Conservation (phyloP, 2,113 vertebrate genomes). For the Bucco capensis region DNA sequence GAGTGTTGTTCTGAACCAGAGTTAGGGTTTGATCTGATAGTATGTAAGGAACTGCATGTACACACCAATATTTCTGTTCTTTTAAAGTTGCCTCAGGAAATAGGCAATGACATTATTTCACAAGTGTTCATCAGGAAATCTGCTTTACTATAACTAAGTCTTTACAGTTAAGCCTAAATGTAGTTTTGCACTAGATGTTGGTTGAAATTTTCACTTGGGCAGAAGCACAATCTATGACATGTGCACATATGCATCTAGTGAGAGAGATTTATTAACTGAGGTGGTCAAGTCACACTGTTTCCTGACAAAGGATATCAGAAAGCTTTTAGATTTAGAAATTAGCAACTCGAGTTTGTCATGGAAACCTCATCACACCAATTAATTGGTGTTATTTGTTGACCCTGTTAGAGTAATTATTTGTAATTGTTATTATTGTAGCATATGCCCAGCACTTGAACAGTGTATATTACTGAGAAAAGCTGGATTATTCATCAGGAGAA, state of each 20-base stretch:
- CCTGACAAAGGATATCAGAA: slow-evolving; percentile 1
- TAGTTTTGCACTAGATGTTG: background rate
- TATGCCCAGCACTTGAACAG: background rate
- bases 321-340: background rate
- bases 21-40: background rate
- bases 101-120: background rate
- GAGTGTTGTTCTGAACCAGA: background rate
- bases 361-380: background rate
- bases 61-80: background rate
- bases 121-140: background rate
- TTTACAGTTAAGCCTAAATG: background rate
- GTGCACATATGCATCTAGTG: background rate
- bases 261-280: background rate
- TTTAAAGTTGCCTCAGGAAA: background rate
- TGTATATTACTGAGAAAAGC: background rate
- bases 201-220: background rate
- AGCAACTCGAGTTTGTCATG: background rate
- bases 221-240: background rate
- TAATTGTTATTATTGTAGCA: background rate
- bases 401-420: slow-evolving; percentile 11
- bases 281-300: background rate
- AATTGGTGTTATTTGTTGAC: background rate
- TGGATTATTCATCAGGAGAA: background rate
- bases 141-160: background rate
- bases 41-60: background rate